These are phyloP conservation scores for Phortica okadai DNA, from an alignment of 2,888 invertebrate species.

Conservation along the genomic window DNA sequence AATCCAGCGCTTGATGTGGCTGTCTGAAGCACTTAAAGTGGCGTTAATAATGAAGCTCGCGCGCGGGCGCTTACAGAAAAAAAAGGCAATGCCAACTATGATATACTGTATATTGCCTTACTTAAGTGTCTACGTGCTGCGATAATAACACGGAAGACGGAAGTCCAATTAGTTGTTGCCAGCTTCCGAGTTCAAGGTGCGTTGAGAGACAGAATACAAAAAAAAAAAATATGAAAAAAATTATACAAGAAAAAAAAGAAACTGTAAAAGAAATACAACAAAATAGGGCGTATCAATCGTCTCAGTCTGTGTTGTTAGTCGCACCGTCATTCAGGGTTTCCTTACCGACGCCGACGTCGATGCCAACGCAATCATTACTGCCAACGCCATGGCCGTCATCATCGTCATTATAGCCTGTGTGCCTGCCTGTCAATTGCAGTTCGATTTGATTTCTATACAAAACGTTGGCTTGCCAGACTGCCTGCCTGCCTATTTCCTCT, in stretches of 20 bases:
- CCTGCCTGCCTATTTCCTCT: background rate
- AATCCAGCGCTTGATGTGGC: background rate
- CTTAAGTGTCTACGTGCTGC: slow-evolving; percentile 30
- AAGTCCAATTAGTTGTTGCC: slow-evolving; percentile 74
- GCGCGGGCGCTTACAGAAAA: slow-evolving; percentile 41
- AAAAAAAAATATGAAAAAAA: background rate
- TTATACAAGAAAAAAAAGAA: background rate
- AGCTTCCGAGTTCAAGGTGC: slow-evolving; percentile 58
- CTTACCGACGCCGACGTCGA: background rate
- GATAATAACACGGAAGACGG: slow-evolving; percentile 71
- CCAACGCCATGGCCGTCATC: slow-evolving; percentile 36
- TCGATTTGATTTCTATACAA: slow-evolving; percentile 43
- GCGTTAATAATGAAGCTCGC: slow-evolving; percentile 69
- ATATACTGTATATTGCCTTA: background rate
- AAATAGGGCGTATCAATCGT: background rate
- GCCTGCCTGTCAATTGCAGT: slow-evolving; percentile 68
- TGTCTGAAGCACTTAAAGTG: slow-evolving; percentile 60
- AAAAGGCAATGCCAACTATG: slow-evolving; percentile 45
- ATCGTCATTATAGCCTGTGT: slow-evolving; percentile 53
- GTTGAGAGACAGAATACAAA: background rate
- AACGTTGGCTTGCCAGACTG: slow-evolving; percentile 1
- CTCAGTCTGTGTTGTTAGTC: background rate
- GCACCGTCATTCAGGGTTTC: background rate
- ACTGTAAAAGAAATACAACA: slow-evolving; percentile 18
- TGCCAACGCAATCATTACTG: slow-evolving; percentile 25